Evolutionary conservation across 2,797 vertebrate species (phyloP), one percentile per base, ranked within the genome.

Genomic region (Pipistrellus nathusii): DNA sequence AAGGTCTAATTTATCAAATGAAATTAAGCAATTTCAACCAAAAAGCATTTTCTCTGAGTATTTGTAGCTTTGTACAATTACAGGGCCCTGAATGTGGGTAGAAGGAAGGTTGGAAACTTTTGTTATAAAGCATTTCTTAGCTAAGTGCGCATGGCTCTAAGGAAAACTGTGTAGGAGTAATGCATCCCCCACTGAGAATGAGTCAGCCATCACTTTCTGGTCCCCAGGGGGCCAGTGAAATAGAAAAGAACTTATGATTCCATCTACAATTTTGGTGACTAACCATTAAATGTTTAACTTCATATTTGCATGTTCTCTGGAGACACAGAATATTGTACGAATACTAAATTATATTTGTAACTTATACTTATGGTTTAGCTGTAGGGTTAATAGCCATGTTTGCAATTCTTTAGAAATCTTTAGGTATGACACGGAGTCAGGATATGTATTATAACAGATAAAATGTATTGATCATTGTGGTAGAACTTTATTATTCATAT

Each of bases 331-430:
- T 75, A 38, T 71, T 75, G 0, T 23, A 51, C 71, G 27, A 85
- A 82, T 35, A 44, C 23, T 57, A 64, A 91, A 75, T 84, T 96
- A 32, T 83, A 87, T 88, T 95, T 96, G 44, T 93, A 95, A 91
- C 32, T 64, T 92, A 75, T 8, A 76, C 13, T 55, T 85, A 55
- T 38, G 73, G 72, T 88, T 94, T 95, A 88, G 25, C 59, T 93
- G 6, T 51, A 85, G 25, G 21, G 44, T 85, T 89, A 95, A 91
- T 48, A 81, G 69, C 10, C 69, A 17, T 75, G 82, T 94, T 95
- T 88, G 35, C 21, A 94, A 48, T 90, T 91, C 81, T 89, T 90
- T 90, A 82, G 85, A 93, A 94, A 90, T n/a, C 38, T 59, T 89
- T 59, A 83, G 85, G 82, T 78, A 78, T 75, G 57, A 85, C 81